phyloP scores from a whole-genome alignment of 1,140 invertebrate genomes.

The Nephotettix cincticeps region DNA sequence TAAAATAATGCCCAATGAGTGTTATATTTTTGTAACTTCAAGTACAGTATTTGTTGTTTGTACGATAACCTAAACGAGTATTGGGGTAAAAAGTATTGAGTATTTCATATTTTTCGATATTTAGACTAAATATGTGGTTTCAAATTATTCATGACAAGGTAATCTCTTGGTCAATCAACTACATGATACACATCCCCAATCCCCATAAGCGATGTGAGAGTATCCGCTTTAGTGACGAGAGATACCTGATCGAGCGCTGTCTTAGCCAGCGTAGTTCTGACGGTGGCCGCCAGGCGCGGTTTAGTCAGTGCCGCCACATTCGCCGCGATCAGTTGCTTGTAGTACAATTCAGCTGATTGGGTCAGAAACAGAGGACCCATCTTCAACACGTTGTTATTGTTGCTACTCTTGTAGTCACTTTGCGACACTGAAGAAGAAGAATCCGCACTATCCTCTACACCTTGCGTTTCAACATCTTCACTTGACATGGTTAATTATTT shows the following conservation, averaged over 20 bases:
- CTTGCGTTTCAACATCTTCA: not conserved
- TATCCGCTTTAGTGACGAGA: not conserved
- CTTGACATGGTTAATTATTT: not conserved
- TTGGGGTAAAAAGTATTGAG: no score
- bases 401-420: not conserved
- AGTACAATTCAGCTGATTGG: slow-evolving; percentile 36
- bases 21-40: no score
- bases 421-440: slow-evolving; percentile 6
- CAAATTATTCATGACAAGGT: no score
- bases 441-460: not conserved
- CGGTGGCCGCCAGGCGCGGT: slow-evolving; percentile 19
- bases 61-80: no score
- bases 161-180: no score
- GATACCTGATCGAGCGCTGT: slow-evolving; percentile 29
- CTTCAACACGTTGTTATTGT: slow-evolving; percentile 28
- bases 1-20: no score
- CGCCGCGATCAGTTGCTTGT: slow-evolving; percentile 41
- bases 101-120: no score
- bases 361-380: slow-evolving; percentile 18
- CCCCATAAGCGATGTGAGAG: not conserved
- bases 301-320: slow-evolving; percentile 37
- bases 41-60: no score
- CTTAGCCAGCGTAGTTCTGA: slow-evolving; percentile 17
- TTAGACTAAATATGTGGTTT: no score
- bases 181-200: no score